phyloP scores from a whole-genome alignment of 2,888 invertebrate species.

The Branchellion lobata region DNA sequence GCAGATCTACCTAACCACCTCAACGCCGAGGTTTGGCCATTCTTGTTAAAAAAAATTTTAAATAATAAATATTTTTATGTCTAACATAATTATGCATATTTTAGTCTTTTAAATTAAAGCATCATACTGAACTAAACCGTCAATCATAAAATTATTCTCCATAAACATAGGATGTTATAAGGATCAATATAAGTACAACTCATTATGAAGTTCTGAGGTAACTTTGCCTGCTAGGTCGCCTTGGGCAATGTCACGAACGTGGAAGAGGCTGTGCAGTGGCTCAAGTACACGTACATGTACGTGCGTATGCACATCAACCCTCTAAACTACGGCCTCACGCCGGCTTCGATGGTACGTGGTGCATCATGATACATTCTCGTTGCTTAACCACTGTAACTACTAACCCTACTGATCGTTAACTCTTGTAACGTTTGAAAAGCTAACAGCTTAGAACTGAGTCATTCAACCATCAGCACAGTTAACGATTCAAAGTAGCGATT shows the following conservation, averaged over 20 bases:
- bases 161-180: not conserved
- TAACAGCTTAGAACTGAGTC: no score
- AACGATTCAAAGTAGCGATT: no score
- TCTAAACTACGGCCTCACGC: slow-evolving; percentile 72
- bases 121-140: not conserved
- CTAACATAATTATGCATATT: not conserved
- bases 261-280: slow-evolving; percentile 94
- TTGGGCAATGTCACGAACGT: slow-evolving; percentile 94
- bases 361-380: not conserved
- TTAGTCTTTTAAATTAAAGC: not conserved
- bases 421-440: no score
- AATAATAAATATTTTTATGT: not conserved
- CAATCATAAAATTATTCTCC: not conserved
- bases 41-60: no score
- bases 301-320: slow-evolving; percentile 92
- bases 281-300: slow-evolving; percentile 93
- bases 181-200: no score
- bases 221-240: slow-evolving; percentile 78
- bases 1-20: slow-evolving; percentile 88
- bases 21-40: slow-evolving; percentile 84
- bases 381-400: no score
- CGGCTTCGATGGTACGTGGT: slow-evolving; percentile 55
- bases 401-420: no score
- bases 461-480: no score
- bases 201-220: no score